A percentile compares a stretch with the other conserved stretches of the same genome.
Evolutionary conservation across 2,888 invertebrate species (phyloP).

Genomic region (Sphecodes monilicornis): DNA sequence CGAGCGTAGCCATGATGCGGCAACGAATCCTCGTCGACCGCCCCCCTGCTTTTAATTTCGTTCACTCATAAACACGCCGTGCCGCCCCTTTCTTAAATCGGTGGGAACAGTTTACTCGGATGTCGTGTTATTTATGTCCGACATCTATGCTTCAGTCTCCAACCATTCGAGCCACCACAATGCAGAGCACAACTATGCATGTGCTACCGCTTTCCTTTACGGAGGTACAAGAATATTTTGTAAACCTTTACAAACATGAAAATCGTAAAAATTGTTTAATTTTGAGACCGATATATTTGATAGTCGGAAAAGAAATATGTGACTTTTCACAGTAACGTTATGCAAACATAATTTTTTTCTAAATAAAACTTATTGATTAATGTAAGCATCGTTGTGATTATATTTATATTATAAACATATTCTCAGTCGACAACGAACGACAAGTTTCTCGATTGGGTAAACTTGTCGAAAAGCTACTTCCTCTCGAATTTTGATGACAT

Average conservation of each 20-base stretch:
- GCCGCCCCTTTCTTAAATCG: constrained; percentile 41
- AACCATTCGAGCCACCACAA: neutral
- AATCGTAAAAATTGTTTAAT: neutral
- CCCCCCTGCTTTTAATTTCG: constrained; percentile 10
- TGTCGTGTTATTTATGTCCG: constrained; percentile 35
- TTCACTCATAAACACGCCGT: neutral
- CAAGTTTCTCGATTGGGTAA: no score
- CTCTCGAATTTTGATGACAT: no score
- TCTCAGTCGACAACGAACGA: no score
- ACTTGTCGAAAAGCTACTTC: no score
- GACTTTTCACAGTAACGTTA: no score
- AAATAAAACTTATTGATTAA: no score
- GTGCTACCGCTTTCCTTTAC: neutral
- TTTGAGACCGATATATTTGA: no score
- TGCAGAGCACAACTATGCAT: neutral
- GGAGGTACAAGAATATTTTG: neutral
- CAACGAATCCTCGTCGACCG: neutral
- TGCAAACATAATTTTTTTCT: no score
- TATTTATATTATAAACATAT: no score
- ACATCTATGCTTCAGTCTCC: neutral
- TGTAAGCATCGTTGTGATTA: no score
- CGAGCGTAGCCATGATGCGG: constrained; percentile 5
- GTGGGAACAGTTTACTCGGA: constrained; percentile 35
- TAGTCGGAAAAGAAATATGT: no score
- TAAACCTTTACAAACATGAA: neutral